Evolutionary conservation across 2,888 invertebrate species (phyloP), one percentile per base, ranked within the genome.

Genomic region (Diarsia brunnea): DNA sequence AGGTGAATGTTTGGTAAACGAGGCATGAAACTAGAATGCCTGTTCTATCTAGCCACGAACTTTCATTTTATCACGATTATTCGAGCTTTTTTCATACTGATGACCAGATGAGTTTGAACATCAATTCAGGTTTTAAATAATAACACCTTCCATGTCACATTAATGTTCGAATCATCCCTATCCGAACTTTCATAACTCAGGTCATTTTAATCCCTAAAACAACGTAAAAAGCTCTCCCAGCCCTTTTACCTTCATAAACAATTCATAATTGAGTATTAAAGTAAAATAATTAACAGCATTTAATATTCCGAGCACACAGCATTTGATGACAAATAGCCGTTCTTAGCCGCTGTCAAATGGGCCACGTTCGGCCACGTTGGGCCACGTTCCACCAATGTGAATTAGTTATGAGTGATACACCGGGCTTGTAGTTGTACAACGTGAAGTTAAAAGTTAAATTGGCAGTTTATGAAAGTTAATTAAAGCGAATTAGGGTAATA

Each of bases 301-400:
- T 63, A 80, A 78, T 83, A 88, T 84, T 82, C 84, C 19, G 66
- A 64, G 75, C 79, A 68, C 80, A 82, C 77, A 80, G 76, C 85
- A 75, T 85, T 84, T 82, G 87, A 87, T 87, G 86, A 89, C 84
- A 84, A 89, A 87, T 87, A 74, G 80, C 69, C 53, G 75, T 80
- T 71, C 79, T 83, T 80, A 84, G 78, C 80, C 78, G 61, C 58
- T 68, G 79, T 85, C 88, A 87, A 89, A 90, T 81, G 84, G 81
- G 78, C 81, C 70, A 81, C 84, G 84, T 80, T 82, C 67, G 49
- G 14, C 63, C 85, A 58, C 72, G 74, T 73, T 74, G 47, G 55
- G 47, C 43, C 64, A 64, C 58, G 73, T 74, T 49, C 24, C 74
- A 60, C 45, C 47, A 51, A 49, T 85, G 77, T 80, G 75, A 88